Evolutionary conservation across 1,140 invertebrate species (phyloP), one percentile per base, ranked within the genome.

Genomic region (Neodiprion pinetum): DNA sequence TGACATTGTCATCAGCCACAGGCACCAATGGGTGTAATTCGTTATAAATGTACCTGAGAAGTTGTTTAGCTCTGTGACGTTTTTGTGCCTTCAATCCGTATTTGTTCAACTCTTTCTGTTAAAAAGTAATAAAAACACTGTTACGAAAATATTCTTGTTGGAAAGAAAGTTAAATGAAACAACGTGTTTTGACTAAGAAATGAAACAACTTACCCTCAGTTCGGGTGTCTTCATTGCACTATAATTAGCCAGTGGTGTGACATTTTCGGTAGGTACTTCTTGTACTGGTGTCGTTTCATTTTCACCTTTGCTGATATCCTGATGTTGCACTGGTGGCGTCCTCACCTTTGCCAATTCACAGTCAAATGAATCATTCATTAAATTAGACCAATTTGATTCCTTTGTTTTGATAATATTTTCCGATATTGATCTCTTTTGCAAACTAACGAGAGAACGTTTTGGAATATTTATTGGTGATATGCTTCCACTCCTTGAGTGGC

Each of bases 31-130:
- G 85, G 79, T 90, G 88, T 17, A 86, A 81, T 76, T 90, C 83
- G 7, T 89, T 81, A 76, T 90, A 90, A 77, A 91, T 88, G 70
- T 89, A 85, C 48, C 80, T 80, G 65, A 91, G 84, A 47, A 91
- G 73, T 77, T 85, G 79, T 49, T 87, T 85, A 14, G 89, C 89
- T 76, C 85, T 87, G 7, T 80, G 76, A 21, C 88, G 83, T 48
- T 80, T 86, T 28, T 88, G 80, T 21, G 80, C 77, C 68, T 89
- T 89, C 9, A 90, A 74, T 71, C 90, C 90, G 78, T 83, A 90
- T 74, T 84, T 87, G 12, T 86, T 79, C 70, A 91, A 81, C 77
- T 89, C 85, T 80, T 77, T 80, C 89, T 90, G 74, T 1, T 81
- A 84, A 77, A 7, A 72, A 48, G 79, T 74, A 71, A 76, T 75